Evolutionary conservation across 2,113 vertebrate genomes (phyloP).

Genomic region (Rhinolophus sinicus): DNA sequence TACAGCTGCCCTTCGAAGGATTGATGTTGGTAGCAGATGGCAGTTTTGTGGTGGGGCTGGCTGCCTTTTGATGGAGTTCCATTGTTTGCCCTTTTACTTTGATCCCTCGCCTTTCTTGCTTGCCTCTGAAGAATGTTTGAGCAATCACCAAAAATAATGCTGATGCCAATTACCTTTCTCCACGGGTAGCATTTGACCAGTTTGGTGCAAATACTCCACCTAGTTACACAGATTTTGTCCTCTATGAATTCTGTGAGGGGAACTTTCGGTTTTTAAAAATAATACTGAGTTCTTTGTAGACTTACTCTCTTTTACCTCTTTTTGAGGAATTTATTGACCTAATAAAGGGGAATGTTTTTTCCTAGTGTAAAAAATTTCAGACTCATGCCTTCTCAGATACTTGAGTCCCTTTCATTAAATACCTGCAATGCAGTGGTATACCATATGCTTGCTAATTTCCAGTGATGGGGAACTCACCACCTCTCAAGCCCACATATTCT

Average conservation of each 20-base stretch:
- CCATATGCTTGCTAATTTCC: neutral
- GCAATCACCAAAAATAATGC: slow-evolving; percentile 75
- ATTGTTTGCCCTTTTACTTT: slow-evolving; percentile 83
- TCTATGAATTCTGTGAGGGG: slow-evolving; percentile 15
- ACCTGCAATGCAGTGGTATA: neutral
- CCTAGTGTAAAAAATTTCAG: neutral
- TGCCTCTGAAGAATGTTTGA: slow-evolving; percentile 72
- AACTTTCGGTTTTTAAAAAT: slow-evolving; percentile 48
- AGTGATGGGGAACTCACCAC: neutral
- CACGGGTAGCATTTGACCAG: slow-evolving; percentile 74
- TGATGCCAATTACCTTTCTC: slow-evolving; percentile 75
- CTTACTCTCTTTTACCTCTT: neutral
- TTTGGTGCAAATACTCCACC: slow-evolving; percentile 73
- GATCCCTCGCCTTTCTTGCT: slow-evolving; percentile 75
- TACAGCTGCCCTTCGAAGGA: slow-evolving; percentile 47
- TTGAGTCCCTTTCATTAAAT: neutral
- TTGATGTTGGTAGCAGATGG: slow-evolving; percentile 76
- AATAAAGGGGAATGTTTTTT: slow-evolving; percentile 17
- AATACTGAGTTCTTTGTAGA: slow-evolving; percentile 39
- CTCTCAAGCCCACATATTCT: neutral
- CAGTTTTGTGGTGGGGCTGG: slow-evolving; percentile 77
- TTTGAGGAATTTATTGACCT: slow-evolving; percentile 40
- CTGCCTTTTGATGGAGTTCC: slow-evolving; percentile 77
- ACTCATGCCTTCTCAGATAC: neutral
- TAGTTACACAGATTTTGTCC: slow-evolving; percentile 72